Evolutionary conservation across 2,113 vertebrate species (phyloP), one percentile per base, ranked within the genome.

Genomic region (Sterna hirundo): DNA sequence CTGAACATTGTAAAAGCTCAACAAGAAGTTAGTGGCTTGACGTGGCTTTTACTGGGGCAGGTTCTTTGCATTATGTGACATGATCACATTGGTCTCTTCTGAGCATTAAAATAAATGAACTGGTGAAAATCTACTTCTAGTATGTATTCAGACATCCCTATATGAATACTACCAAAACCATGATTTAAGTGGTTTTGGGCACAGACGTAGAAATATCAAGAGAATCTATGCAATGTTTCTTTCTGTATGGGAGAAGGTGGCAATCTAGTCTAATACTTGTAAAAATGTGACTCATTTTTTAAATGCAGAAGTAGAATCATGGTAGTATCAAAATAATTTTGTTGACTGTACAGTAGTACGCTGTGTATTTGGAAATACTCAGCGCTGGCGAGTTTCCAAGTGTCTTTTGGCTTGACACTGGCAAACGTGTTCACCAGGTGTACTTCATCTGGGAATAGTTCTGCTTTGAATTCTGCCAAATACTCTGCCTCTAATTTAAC

Each of bases 361-460:
- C 62, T 60, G 42, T 93, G 81, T 92, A 44, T 97, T 94, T 91
- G 91, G 82, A 95, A 86, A 88, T 71, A 58, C 62, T 96, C 66
- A 77, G 14, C 13, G 4, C 83, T 89, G 83, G 75, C 69, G 23
- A 7, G 29, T 70, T 91, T 97, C 81, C 91, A 90, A 72, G 71
- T 90, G 84, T 91, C 75, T 83, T 96, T 87, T 95, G 93, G 86
- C 78, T 80, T 91, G 74, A 85, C 42, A 44, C 18, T 74, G 68
- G 84, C 36, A 80, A 94, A 97, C 12, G 2, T 93, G 82, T 94
- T 96, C 82, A 88, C 86, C 95, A 96, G 97, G 94, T 96, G 94
- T 87, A 61, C 58, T 91, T 95, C 46, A 55, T 91, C 89, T 96
- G 65, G 60, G 71, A 84, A 62, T 76, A 84, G 36, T 55, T 91